Conservation (phyloP, 2,113 vertebrate species). For the Pelecanoides urinatrix region DNA sequence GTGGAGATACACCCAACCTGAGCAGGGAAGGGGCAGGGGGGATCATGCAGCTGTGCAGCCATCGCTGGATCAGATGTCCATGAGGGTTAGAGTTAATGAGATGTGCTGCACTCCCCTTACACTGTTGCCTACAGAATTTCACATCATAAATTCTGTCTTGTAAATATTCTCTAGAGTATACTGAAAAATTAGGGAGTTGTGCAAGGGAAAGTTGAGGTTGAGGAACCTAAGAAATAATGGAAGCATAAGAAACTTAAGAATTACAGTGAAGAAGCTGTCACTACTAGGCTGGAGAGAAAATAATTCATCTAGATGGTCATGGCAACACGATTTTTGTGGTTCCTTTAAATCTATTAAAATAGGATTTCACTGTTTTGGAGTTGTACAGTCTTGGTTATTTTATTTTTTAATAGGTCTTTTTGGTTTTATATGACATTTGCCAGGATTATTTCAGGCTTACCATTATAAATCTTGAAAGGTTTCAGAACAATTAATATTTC, state of each 20-base stretch:
- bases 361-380: background rate
- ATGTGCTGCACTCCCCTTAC: accelerated
- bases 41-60: background rate
- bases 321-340: background rate
- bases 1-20: background rate
- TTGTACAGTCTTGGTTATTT: background rate
- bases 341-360: background rate
- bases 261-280: background rate
- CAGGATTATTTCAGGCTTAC: background rate
- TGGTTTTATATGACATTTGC: background rate
- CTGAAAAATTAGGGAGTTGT: background rate
- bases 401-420: background rate
- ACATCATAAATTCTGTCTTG: background rate
- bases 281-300: background rate
- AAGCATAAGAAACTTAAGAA: background rate
- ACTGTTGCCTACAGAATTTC: background rate
- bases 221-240: background rate
- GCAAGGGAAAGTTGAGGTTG: background rate
- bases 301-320: background rate
- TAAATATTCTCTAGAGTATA: background rate
- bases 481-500: background rate
- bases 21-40: background rate
- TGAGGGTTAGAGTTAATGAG: background rate
- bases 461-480: background rate
- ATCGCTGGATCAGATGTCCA: background rate